Conservation (phyloP, 2,797 vertebrate species). For the Thalassophryne amazonica region DNA sequence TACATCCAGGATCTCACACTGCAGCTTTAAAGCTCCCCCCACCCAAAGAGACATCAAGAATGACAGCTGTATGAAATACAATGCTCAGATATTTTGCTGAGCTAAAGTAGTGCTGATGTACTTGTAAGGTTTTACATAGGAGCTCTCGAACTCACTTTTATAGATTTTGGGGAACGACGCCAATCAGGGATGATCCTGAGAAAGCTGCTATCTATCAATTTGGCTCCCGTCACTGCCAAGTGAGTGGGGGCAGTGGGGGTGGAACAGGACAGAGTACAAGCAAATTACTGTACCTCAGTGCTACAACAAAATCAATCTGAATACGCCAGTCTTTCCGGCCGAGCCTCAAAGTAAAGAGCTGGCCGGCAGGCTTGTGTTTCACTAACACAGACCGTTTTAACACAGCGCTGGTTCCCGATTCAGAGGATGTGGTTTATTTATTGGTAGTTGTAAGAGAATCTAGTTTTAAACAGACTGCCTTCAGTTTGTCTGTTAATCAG, state of each 20-base stretch:
- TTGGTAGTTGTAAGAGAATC: no score
- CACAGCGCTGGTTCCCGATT: neutral
- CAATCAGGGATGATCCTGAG: slow-evolving; percentile 23
- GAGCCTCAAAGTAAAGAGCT: slow-evolving; percentile 45
- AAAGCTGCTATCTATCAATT: slow-evolving; percentile 36
- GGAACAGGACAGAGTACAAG: slow-evolving; percentile 28
- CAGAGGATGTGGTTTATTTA: no score
- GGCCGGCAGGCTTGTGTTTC: slow-evolving; percentile 25
- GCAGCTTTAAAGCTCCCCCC: no score
- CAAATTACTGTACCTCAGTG: slow-evolving; percentile 50
- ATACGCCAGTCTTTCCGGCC: slow-evolving; percentile 31
- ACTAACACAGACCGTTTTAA: slow-evolving; percentile 17
- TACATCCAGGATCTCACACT: no score
- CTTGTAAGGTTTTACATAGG: slow-evolving; percentile 9
- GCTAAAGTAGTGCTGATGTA: slow-evolving; percentile 7
- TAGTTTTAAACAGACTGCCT: no score
- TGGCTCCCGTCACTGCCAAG: slow-evolving; percentile 42
- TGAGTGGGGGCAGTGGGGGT: slow-evolving; percentile 5
- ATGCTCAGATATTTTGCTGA: neutral
- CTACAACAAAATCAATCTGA: slow-evolving; percentile 61
- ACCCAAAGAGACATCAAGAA: neutral
- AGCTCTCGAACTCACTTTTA: slow-evolving; percentile 10
- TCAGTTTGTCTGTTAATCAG: no score
- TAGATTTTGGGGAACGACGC: slow-evolving; percentile 8
- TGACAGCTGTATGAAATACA: neutral